Conservation (phyloP, 1,140 invertebrate genomes). For the Heliothis subflexa region DNA sequence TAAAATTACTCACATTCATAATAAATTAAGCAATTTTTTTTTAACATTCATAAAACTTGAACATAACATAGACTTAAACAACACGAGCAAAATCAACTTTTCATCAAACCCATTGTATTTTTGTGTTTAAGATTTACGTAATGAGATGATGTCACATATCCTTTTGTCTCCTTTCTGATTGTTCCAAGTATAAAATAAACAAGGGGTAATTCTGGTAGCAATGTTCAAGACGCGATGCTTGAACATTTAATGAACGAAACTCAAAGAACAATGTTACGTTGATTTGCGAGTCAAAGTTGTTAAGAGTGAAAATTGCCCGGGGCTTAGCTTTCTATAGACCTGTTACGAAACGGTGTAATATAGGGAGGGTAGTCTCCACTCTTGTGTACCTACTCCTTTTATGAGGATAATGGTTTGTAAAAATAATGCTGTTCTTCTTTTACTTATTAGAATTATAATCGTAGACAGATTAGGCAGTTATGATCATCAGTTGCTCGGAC, state of each 20-base stretch:
- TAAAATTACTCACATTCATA: too few species aligned
- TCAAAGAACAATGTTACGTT: conserved; percentile 67
- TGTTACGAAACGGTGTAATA: conserved; percentile 14
- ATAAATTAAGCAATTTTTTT: background rate
- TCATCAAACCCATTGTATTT: background rate
- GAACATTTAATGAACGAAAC: conserved; percentile 71
- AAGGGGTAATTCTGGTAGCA: conserved; percentile 64
- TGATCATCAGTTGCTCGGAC: too few species aligned
- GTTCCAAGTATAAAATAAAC: conserved; percentile 76
- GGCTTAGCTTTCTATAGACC: conserved; percentile 28
- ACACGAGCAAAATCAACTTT: background rate
- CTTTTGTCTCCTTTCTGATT: conserved; percentile 68
- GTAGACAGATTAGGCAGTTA: too few species aligned
- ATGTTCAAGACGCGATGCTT: conserved; percentile 62
- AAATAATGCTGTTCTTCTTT: too few species aligned
- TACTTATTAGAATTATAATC: too few species aligned
- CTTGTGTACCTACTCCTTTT: conserved; percentile 5
- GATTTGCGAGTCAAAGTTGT: conserved; percentile 61
- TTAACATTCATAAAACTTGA: background rate
- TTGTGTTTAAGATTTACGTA: conserved; percentile 54
- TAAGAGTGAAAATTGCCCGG: conserved; percentile 48
- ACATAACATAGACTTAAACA: background rate
- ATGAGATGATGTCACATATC: conserved; percentile 68
- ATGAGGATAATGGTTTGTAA: too few species aligned
- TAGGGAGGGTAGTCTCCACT: background rate